Evolutionary conservation across 2,797 vertebrate genomes (phyloP), one percentile per base, ranked within the genome.

Genomic region (Danio choprae): DNA sequence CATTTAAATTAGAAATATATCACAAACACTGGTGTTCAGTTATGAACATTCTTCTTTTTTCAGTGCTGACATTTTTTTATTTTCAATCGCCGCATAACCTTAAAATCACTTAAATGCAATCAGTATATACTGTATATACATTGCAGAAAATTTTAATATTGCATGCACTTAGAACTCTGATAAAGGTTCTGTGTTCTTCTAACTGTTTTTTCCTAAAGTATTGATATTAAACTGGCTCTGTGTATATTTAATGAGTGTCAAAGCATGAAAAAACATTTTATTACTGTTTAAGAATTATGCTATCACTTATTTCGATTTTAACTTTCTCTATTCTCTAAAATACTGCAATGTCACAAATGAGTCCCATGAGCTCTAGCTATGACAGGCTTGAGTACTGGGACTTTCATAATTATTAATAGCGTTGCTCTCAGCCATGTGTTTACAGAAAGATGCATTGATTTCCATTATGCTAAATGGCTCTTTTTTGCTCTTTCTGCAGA

Each of bases 401-500:
- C 53, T 8, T 50, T 79, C 44, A 60, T 50, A 71, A 18, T 29
- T 50, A 70, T 50, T 40, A 46, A 53, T 43, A 51, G 15, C 41
- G 20, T 36, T 71, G 69, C 16, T 20, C 38, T 2, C 62, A 51
- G 10, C 29, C 40, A 64, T 80, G 50, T 71, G 56, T 73, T 56
- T 65, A 80, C 50, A 13, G 16, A 80, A 69, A 46, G 22, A 64
- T 73, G 20, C 60, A 64, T 75, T 75, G 73, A 64, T 72, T 72
- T 72, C 68, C 59, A 43, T 64, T 38, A 56, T 55, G 13, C 59
- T 73, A 56, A 80, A 73, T 73, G 36, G 12, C 10, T 22, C 5
- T 74, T 67, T 83, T 56, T 20, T 53, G 12, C 51, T 50, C 46
- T 76, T 64, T 53, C 58, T 18, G 16, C 94, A 99, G 98, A 94